Base-by-base conservation (phyloP, 1,140 invertebrate genomes). In the Matsumurasca onukii region DNA sequence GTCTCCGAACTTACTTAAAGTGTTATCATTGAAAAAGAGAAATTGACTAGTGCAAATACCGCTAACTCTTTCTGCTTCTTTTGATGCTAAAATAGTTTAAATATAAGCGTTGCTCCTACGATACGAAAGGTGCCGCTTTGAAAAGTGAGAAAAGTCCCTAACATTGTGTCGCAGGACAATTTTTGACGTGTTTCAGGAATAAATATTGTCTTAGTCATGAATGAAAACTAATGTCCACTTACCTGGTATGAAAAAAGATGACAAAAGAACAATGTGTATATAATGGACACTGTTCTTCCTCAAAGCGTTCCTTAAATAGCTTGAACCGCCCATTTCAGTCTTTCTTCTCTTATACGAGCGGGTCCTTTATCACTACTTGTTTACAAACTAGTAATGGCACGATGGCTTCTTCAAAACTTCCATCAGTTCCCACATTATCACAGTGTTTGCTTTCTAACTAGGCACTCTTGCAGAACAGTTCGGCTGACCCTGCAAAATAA, bases 371-470 rank as follows among this genome's bases (percentile, higher is more conserved):
- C 17, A 9, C 17, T 9, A 39, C 5, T 39, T 39, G 17, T 9
- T 29, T 70, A 25, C 3, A 27, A 45, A 45, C 24, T 25, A 1
- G 39, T 49, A 55, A 51, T 31, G 49, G 45, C 25, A 62, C 68
- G 22, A 65, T 24, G 55, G 13, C 57, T 30, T 20, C 45, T 66
- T 34, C 34, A 31, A 17, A 67, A 55, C 65, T 61, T 39, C 34
- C 34, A 9, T 39, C 34, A 39, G 34, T 39, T 39, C 34, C 34
- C 34, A 34, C 31, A 63, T 25, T 49, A 22, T 31, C n/a, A 66
- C 59, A 15, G n/a, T n/a, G n/a, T n/a, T n/a, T n/a, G n/a, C n/a
- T n/a, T n/a, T n/a, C n/a, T n/a, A n/a, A n/a, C n/a, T n/a, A n/a
- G n/a, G n/a, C n/a, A n/a, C n/a, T n/a, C n/a, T n/a, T n/a, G n/a